phyloP scores from a whole-genome alignment of 1,140 invertebrate species.

The Panagrolaimus sp. region DNA sequence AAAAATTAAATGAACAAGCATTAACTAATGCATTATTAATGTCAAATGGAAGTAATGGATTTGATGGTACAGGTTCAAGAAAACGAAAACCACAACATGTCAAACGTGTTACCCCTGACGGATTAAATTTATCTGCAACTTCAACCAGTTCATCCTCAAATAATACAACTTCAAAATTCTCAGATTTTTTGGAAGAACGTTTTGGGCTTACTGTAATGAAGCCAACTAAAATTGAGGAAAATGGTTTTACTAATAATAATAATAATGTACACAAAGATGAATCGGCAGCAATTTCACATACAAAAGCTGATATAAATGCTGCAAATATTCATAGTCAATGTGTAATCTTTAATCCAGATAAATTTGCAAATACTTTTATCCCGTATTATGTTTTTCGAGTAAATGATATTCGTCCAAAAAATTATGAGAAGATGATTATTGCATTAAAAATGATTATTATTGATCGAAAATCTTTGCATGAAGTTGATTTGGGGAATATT shows the following conservation, averaged over 20 bases:
- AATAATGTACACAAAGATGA: neutral
- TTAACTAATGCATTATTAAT: neutral
- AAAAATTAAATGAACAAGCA: neutral
- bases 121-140: neutral
- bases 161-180: slow-evolving; percentile 2
- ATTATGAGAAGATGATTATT: neutral
- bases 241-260: neutral
- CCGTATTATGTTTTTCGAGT: neutral
- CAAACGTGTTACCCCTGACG: neutral
- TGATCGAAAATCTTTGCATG: neutral
- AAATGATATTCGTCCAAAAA: neutral
- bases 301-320: no score
- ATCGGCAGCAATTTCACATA: neutral
- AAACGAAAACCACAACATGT: slow-evolving; percentile 11
- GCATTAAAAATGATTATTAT: slow-evolving; percentile 5
- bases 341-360: neutral
- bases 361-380: slow-evolving; percentile 7
- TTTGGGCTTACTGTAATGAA: slow-evolving; percentile 9
- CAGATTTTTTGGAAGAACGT: slow-evolving; percentile 4
- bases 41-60: neutral
- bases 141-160: slow-evolving; percentile 3
- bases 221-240: neutral
- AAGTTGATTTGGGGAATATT: neutral
- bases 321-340: neutral
- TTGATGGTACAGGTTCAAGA: neutral